Evolutionary conservation across 2,113 vertebrate species (phyloP).

Genomic region (Epinephelus lanceolatus): DNA sequence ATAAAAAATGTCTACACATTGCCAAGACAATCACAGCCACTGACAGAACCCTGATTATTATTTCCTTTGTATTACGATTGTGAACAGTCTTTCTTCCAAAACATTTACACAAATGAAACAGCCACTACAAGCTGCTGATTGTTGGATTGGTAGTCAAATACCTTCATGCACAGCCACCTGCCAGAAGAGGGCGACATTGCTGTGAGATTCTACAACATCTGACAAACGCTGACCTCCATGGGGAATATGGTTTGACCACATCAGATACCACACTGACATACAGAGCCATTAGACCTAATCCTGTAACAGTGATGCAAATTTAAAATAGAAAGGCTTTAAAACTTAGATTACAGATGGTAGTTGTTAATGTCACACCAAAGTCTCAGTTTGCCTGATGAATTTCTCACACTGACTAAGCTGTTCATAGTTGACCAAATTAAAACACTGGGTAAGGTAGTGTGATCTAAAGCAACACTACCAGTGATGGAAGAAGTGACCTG

Average conservation of each 20-base stretch:
- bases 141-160: fast-evolving
- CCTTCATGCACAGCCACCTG: fast-evolving
- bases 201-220: neutral
- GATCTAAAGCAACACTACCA: too few species aligned
- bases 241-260: neutral
- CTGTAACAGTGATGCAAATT: neutral
- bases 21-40: too few species aligned
- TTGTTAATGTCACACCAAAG: neutral
- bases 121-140: too few species aligned
- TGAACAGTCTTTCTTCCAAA: neutral
- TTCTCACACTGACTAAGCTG: neutral
- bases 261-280: neutral
- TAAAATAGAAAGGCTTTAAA: neutral
- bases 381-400: too few species aligned
- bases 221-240: neutral
- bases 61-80: too few species aligned
- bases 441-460: neutral
- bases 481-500: too few species aligned
- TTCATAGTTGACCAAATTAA: neutral
- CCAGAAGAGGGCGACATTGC: conserved; percentile 57
- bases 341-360: neutral
- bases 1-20: too few species aligned
- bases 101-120: neutral
- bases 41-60: too few species aligned
- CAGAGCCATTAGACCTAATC: neutral